Percentiles rank a stretch among this genome's conserved stretches.
phyloP scores from a whole-genome alignment of 1,140 invertebrate genomes.

The Lucilia cuprina region DNA sequence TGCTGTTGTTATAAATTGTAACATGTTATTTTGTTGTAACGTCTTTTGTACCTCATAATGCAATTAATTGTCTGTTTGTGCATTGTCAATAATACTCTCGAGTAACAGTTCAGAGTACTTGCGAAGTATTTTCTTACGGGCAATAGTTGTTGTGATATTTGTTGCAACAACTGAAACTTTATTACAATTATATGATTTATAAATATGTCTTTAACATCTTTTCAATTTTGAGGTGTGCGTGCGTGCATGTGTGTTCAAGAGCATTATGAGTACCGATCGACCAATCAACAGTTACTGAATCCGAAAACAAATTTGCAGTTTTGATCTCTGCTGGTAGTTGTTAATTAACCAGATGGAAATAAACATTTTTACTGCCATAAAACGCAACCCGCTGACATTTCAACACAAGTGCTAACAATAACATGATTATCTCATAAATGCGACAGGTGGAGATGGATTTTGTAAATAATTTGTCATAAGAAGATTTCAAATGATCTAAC shows the following conservation, averaged over 20 bases:
- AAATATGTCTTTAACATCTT: background rate
- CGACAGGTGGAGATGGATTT: slow-evolving; percentile 1
- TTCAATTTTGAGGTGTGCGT: background rate
- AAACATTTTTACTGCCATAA: background rate
- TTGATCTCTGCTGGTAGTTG: background rate
- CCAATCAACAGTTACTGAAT: too few species aligned
- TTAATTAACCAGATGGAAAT: slow-evolving; percentile 14
- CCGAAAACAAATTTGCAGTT: background rate
- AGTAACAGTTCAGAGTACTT: too few species aligned
- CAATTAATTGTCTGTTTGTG: too few species aligned
- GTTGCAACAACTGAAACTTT: background rate
- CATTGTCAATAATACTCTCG: too few species aligned
- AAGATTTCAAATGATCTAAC: too few species aligned
- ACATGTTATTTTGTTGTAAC: too few species aligned
- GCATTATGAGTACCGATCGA: too few species aligned
- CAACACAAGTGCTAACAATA: slow-evolving; percentile 4
- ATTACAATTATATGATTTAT: background rate
- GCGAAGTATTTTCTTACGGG: background rate
- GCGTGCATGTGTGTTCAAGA: too few species aligned
- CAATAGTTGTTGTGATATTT: too few species aligned
- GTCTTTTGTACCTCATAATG: too few species aligned
- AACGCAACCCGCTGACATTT: background rate
- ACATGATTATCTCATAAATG: background rate
- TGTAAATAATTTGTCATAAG: background rate
- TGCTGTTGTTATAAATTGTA: too few species aligned